Evolutionary conservation across 1,140 invertebrate genomes (phyloP).

Genomic region (Prorops nasuta): DNA sequence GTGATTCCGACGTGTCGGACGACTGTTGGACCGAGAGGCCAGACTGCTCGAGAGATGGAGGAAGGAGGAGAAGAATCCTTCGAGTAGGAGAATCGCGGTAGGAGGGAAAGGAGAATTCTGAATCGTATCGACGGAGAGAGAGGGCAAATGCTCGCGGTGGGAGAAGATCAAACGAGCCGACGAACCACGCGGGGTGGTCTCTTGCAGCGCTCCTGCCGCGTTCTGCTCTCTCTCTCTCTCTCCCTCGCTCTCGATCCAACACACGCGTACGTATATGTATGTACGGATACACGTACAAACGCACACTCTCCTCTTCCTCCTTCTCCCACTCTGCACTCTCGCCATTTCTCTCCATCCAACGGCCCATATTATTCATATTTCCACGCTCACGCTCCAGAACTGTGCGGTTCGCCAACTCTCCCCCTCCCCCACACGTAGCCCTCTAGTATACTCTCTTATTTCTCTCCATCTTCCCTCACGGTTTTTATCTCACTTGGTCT

Average conservation of each 20-base stretch:
- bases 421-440: conserved; percentile 9
- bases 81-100: too few relatives aligned
- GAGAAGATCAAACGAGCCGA: conserved; percentile 58
- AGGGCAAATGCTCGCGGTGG: conserved; percentile 20
- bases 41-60: conserved; percentile 29
- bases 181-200: conserved; percentile 57
- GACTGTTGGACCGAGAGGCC: conserved; percentile 48
- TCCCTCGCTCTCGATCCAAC: background rate
- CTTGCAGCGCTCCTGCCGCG: conserved; percentile 39
- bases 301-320: conserved; percentile 7
- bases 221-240: conserved; percentile 4
- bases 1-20: conserved; percentile 54
- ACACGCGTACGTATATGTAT: too few relatives aligned
- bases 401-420: conserved; percentile 41
- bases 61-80: background rate
- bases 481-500: background rate
- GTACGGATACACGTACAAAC: too few relatives aligned
- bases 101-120: conserved; percentile 19
- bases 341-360: conserved; percentile 30
- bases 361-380: conserved; percentile 54
- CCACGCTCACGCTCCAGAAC: conserved; percentile 41
- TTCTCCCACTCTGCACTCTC: conserved; percentile 13
- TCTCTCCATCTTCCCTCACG: background rate
- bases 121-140: conserved; percentile 9
- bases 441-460: background rate